Conservation (phyloP, 2,888 invertebrate species). For the Phymatocera aterrima region DNA sequence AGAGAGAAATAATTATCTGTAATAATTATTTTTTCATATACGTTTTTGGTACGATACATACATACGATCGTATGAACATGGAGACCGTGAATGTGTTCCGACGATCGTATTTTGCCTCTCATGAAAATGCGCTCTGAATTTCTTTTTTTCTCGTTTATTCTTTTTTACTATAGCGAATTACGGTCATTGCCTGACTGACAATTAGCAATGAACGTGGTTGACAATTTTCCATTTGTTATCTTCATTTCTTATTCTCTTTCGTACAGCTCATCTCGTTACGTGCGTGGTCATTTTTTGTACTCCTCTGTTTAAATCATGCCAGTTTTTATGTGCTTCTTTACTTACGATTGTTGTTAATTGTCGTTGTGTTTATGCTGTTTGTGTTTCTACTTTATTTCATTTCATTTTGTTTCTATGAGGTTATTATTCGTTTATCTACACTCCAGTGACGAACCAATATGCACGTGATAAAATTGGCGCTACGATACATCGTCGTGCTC, state of each 20-base stretch:
- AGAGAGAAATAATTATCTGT: too few species aligned
- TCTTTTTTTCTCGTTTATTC: constrained; percentile 45
- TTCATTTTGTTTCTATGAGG: constrained; percentile 30
- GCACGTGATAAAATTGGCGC: constrained; percentile 15
- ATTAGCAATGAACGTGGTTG: constrained; percentile 19
- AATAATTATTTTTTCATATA: not conserved
- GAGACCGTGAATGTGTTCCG: not conserved
- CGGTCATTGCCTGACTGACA: constrained; percentile 13
- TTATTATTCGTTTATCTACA: not conserved
- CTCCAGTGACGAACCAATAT: constrained; percentile 30
- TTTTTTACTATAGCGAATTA: constrained; percentile 45
- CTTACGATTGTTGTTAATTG: too few species aligned
- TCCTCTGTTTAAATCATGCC: not conserved
- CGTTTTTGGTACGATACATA: not conserved
- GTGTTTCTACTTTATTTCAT: constrained; percentile 12
- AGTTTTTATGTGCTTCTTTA: constrained; percentile 28
- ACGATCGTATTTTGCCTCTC: constrained; percentile 5
- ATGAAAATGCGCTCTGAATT: constrained; percentile 38
- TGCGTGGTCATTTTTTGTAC: not conserved
- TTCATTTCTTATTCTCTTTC: constrained; percentile 8
- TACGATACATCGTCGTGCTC: constrained; percentile 69
- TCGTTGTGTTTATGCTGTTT: not conserved
- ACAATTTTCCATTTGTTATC: constrained; percentile 23
- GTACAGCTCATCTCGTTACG: constrained; percentile 9
- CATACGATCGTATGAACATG: not conserved